phyloP scores from a whole-genome alignment of 1,140 invertebrate genomes.

The Bombus fervidus region DNA sequence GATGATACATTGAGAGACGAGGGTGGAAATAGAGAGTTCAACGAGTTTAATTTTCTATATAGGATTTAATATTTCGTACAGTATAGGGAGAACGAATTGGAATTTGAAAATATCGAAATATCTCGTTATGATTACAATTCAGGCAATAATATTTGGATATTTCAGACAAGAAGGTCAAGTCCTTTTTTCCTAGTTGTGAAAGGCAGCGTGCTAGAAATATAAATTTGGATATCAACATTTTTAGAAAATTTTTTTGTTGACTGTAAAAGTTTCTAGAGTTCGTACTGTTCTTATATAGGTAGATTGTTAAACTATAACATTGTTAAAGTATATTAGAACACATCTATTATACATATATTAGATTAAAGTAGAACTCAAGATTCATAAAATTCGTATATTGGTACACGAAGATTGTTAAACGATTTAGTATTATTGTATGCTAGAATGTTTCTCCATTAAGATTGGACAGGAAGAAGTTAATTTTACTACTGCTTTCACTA shows the following conservation, averaged over 20 bases:
- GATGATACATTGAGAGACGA: too few relatives aligned
- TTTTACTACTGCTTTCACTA: neutral
- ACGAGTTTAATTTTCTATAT: too few relatives aligned
- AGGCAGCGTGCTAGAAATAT: neutral
- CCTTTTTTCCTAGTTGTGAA: too few relatives aligned
- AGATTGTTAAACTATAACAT: too few relatives aligned
- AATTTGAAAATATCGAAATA: neutral
- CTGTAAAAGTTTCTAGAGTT: too few relatives aligned
- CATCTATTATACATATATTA: neutral
- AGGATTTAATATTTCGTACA: neutral
- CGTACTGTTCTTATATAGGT: too few relatives aligned
- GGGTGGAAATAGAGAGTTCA: too few relatives aligned
- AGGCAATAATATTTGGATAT: neutral
- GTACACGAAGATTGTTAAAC: neutral
- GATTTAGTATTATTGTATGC: neutral
- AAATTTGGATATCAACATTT: neutral
- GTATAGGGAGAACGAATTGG: too few relatives aligned
- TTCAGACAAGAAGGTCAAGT: neutral
- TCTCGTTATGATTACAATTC: too few relatives aligned
- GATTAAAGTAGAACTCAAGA: neutral
- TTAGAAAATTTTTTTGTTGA: neutral
- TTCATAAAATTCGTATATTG: neutral
- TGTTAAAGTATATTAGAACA: neutral
- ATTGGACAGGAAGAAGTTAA: neutral
- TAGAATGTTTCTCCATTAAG: neutral